Evolutionary conservation across 1,140 invertebrate species (phyloP).

Genomic region (Zaprionus ornatus): DNA sequence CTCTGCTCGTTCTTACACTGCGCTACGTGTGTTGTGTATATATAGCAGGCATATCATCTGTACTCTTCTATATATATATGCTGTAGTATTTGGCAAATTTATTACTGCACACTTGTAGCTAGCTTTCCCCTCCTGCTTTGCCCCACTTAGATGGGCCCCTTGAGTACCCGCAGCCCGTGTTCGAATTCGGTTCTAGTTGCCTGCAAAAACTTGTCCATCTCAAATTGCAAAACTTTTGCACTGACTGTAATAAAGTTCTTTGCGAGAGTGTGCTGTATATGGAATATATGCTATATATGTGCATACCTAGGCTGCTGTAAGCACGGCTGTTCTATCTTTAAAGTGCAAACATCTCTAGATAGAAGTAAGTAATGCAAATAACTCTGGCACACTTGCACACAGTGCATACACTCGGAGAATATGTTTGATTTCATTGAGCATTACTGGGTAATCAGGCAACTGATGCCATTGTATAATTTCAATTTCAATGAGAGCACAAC

Average conservation of each 20-base stretch:
- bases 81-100: constrained; percentile 23
- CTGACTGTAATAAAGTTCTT: constrained; percentile 32
- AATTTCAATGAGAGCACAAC: neutral
- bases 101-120: constrained; percentile 24
- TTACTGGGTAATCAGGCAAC: neutral
- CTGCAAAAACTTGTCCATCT: constrained; percentile 34
- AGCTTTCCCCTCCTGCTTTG: neutral
- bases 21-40: neutral
- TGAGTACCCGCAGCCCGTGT: constrained; percentile 5
- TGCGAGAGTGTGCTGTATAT: neutral
- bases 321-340: constrained; percentile 14
- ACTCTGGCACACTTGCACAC: neutral
- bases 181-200: constrained; percentile 33
- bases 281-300: neutral
- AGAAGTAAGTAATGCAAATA: constrained; percentile 53
- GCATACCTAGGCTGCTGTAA: constrained; percentile 47
- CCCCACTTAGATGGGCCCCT: constrained; percentile 25
- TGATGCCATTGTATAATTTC: neutral
- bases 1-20: neutral
- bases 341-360: constrained; percentile 12
- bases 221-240: constrained; percentile 46
- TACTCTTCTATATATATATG: neutral
- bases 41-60: constrained; percentile 3
- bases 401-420: constrained; percentile 24
- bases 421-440: neutral